Evolutionary conservation across 23 tunicate genomes (phyloP), one percentile per base, ranked within the genome.

Genomic region (Clavelina lepadiformis): DNA sequence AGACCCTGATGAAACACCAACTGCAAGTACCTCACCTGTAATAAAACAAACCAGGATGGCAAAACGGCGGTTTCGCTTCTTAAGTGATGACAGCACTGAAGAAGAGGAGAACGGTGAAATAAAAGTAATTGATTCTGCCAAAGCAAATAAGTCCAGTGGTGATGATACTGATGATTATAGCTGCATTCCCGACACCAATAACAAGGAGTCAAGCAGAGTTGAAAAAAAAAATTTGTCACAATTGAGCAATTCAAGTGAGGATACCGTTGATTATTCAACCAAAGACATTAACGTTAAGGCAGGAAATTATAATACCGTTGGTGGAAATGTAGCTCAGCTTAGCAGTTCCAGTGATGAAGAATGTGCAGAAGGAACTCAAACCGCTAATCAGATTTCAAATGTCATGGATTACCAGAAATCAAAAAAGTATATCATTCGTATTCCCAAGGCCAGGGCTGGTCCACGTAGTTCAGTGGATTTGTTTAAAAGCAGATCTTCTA

Each of bases 301-400:
- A n/a, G n/a, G n/a, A n/a, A n/a, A n/a, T n/a, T n/a, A n/a, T n/a
- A n/a, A n/a, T n/a, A n/a, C n/a, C n/a, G n/a, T n/a, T n/a, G n/a
- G n/a, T n/a, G n/a, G n/a, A n/a, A n/a, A n/a, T n/a, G n/a, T n/a
- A n/a, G n/a, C n/a, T 23, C 56, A 45, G 57, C 57, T 66, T 11
- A 66, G 72, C 34, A 66, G 72, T 27, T 66, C 72, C 22, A 46
- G 57, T 46, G 72, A 66, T 4, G 72, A 66, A 3, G 72, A 66
- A 46, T 15, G n/a, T 6, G 50, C 3, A 3, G 22, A 25, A 34
- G n/a, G n/a, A n/a, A 7, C 23, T 26, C 13, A 35, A 7, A 4
- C 50, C 20, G 34, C 34, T 5, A 35, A 5, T 6, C 4, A 36
- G 5, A 8, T 11, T 21, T 4, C 51, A 35, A 15, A 22, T 15